These are phyloP conservation scores for Megatriorchis doriae DNA, from an alignment of 2,113 vertebrate species.

Conservation along the genomic window DNA sequence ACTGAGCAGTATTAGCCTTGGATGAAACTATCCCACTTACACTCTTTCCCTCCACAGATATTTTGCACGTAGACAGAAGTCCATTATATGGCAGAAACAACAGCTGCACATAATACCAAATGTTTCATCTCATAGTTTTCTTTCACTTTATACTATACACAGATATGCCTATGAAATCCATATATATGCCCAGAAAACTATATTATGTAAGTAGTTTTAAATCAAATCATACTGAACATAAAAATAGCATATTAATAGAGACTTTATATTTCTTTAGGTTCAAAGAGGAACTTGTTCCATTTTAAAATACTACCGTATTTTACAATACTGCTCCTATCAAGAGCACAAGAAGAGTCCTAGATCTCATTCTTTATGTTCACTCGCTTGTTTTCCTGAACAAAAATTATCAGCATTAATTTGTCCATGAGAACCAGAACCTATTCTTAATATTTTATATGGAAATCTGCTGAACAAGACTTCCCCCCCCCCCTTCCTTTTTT, in stretches of 20 bases:
- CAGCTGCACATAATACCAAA: neutral
- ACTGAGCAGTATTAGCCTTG: neutral
- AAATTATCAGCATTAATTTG: neutral
- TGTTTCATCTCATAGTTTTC: neutral
- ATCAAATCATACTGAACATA: neutral
- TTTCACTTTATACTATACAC: neutral
- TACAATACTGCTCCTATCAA: neutral
- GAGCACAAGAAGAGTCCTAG: neutral
- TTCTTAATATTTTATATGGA: neutral
- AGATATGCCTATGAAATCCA: neutral
- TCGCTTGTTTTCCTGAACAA: neutral
- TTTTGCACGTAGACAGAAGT: neutral
- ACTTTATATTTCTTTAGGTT: neutral
- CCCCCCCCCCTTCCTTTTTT: fast-evolving
- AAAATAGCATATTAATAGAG: neutral
- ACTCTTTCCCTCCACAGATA: neutral
- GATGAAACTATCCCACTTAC: neutral
- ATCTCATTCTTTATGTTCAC: neutral
- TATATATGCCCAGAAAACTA: neutral
- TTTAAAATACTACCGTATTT: neutral
- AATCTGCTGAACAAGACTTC: neutral
- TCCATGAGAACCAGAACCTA: neutral
- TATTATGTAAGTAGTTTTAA: fast-evolving
- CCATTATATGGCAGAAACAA: neutral
- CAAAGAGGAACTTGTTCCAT: neutral